A percentile compares a stretch with the other conserved stretches of the same genome.
These are phyloP conservation scores for Tenthredo livida DNA, from an alignment of 2,888 invertebrate genomes.

Conservation along the genomic window DNA sequence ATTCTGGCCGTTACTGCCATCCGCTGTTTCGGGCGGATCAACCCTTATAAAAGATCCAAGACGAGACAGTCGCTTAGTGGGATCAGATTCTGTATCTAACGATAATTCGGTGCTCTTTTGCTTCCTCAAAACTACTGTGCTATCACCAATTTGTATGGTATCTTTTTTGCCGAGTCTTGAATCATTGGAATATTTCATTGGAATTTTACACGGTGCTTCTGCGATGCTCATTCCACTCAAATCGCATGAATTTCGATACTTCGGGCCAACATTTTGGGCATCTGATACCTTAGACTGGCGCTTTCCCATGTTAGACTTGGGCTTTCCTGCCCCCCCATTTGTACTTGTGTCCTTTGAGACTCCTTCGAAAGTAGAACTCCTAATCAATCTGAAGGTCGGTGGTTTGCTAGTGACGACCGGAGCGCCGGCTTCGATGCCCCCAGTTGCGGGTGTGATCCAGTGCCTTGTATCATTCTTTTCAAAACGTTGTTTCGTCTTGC, in stretches of 20 bases:
- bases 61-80: slow-evolving; percentile 78
- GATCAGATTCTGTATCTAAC: slow-evolving; percentile 66
- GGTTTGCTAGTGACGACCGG: slow-evolving; percentile 58
- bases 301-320: slow-evolving; percentile 51
- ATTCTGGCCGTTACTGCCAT: slow-evolving; percentile 55
- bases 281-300: slow-evolving; percentile 31
- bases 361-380: slow-evolving; percentile 85
- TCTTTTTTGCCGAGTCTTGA: slow-evolving; percentile 57
- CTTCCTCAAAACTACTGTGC: slow-evolving; percentile 64
- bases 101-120: slow-evolving; percentile 60
- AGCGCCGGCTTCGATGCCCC: slow-evolving; percentile 56
- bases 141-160: slow-evolving; percentile 56
- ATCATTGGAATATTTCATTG: slow-evolving; percentile 67
- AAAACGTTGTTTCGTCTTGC: slow-evolving; percentile 80
- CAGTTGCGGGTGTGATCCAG: slow-evolving; percentile 79
- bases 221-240: slow-evolving; percentile 67
- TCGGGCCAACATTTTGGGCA: slow-evolving; percentile 51
- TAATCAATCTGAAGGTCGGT: slow-evolving; percentile 76
- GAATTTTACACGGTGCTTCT: slow-evolving; percentile 69
- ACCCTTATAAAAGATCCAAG: slow-evolving; percentile 80
- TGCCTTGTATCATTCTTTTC: slow-evolving; percentile 82
- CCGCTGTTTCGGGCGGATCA: slow-evolving; percentile 69
- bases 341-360: slow-evolving; percentile 64
- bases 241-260: slow-evolving; percentile 73
- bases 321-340: slow-evolving; percentile 53